Evolutionary conservation across 2,797 vertebrate genomes (phyloP).

Genomic region (Anisognathus igniventris): DNA sequence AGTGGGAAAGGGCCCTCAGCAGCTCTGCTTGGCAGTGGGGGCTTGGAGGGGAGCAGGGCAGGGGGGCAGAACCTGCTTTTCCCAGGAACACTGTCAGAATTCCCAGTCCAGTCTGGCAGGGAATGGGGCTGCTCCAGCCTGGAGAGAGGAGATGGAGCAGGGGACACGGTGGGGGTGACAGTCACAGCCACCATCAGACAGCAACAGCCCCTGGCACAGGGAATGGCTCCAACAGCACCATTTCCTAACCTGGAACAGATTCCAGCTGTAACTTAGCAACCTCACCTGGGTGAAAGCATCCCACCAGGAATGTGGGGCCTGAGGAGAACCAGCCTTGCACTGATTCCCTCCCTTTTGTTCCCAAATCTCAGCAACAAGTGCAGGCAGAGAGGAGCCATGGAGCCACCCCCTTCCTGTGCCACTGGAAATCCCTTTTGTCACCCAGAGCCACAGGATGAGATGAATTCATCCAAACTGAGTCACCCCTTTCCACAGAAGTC

Average conservation of each 20-base stretch:
- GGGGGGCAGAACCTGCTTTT: no score
- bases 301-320: neutral
- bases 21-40: neutral
- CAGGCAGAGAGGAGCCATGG: neutral
- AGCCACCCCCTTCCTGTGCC: neutral
- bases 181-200: neutral
- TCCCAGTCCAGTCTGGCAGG: fast-evolving
- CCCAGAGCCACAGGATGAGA: neutral
- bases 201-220: neutral
- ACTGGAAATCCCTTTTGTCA: neutral
- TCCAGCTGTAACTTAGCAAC: slow-evolving; percentile 14
- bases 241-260: neutral
- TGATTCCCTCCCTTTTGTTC: neutral
- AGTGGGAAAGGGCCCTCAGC: neutral
- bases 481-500: neutral
- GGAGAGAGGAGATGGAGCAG: neutral
- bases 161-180: neutral
- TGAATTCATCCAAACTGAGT: neutral
- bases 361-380: neutral
- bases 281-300: neutral
- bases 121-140: neutral
- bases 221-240: neutral
- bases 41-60: neutral
- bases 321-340: neutral
- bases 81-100: neutral